Evolutionary conservation across 2,888 invertebrate genomes (phyloP).

Genomic region (Oscheius sp.): DNA sequence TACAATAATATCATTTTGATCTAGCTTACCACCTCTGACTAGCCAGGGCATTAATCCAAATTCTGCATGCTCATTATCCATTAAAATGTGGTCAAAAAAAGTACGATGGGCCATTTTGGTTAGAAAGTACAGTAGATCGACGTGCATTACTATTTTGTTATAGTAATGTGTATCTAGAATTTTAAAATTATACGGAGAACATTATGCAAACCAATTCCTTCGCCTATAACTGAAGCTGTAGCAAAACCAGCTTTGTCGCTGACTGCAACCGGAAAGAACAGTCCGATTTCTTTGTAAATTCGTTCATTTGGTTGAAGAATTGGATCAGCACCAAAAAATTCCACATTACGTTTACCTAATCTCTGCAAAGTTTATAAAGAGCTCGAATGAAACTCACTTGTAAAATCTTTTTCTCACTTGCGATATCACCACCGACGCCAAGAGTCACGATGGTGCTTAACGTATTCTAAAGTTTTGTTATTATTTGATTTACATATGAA

Average conservation of each 20-base stretch:
- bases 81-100: slow-evolving; percentile 5
- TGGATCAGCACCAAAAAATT: slow-evolving; percentile 9
- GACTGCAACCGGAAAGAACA: neutral
- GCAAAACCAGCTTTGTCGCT: neutral
- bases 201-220: too few relatives aligned
- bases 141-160: neutral
- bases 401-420: neutral
- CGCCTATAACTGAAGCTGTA: neutral
- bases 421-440: slow-evolving; percentile 3
- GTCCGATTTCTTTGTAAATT: neutral
- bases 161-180: neutral
- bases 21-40: neutral
- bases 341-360: neutral
- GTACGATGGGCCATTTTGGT: neutral
- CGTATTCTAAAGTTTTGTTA: neutral
- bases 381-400: neutral
- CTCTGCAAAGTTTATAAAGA: neutral
- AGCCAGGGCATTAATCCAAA: neutral
- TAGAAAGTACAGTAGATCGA: slow-evolving; percentile 7
- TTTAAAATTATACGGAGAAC: too few relatives aligned
- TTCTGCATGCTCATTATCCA: slow-evolving; percentile 9
- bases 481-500: too few relatives aligned
- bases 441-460: neutral
- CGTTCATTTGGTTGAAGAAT: neutral
- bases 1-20: neutral